Evolutionary conservation across 2,797 vertebrate species (phyloP), one percentile per base, ranked within the genome.

Genomic region (Trematomus bernacchii): DNA sequence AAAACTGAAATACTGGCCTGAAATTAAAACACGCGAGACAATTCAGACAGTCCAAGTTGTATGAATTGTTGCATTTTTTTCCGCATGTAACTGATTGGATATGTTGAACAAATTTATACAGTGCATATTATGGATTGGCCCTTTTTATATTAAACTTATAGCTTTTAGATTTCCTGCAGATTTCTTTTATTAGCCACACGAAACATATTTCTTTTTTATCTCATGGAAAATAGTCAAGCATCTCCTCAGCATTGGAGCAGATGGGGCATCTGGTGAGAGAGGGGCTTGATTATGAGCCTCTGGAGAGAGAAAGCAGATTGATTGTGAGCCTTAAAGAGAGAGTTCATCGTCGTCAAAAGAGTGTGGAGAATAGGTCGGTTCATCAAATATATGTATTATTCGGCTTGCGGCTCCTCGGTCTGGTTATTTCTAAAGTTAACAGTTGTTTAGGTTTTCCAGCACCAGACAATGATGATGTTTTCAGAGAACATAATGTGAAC

Each of bases 201-300:
- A 63, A 50, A 54, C 46, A 54, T 71, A 40, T 69, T 74, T 74
- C 14, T 71, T 67, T 71, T 76, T 72, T 50, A 43, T 59, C 37
- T 78, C 43, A 30, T 3, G n/a, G 23, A 66, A 12, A 21, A 48
- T 4, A 60, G 58, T 57, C 19, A 52, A 73, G 12, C 46, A 66
- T 47, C 19, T 33, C 10, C 16, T 63, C 19, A 69, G 3, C 16
- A 61, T 67, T 16, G n/a, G 33, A 50, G 47, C 67, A 82, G 79
- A 69, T 66, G 69, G 37, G 27, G 30, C 66, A 77, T 71, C 53
- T 73, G 68, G 58, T 73, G 42, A 54, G 55, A 43, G 19, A 72
- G 57, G 48, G 43, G 8, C 2, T 6, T 4, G 44, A 79, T 33
- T 21, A 5, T 3, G 4, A 71, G 48, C 14, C 27, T 55, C 7